phyloP scores from a whole-genome alignment of 37 sponge, comb jelly and placozoan genomes.

The Spongia lamella region DNA sequence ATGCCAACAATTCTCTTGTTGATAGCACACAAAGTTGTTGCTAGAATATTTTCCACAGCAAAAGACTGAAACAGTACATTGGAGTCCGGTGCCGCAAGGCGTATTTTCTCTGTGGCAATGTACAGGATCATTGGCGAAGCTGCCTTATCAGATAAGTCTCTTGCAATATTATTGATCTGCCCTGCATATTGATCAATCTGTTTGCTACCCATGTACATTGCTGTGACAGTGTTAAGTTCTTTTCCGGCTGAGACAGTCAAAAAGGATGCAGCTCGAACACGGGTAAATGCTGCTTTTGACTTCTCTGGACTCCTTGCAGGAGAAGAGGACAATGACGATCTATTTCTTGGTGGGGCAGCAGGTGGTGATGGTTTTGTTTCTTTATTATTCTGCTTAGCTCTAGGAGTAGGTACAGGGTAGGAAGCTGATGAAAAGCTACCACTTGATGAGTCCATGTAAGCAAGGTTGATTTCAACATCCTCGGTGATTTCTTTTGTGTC shows the following conservation, averaged over 20 bases:
- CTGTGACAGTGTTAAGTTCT: neutral
- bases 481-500: too few species aligned
- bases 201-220: slow-evolving; percentile 51
- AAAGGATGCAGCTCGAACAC: neutral
- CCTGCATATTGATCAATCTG: slow-evolving; percentile 40
- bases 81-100: slow-evolving; percentile 55
- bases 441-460: too few species aligned
- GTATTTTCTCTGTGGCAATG: slow-evolving; percentile 47
- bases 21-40: slow-evolving; percentile 41
- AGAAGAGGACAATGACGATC: neutral
- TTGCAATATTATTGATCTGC: slow-evolving; percentile 28
- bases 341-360: neutral
- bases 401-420: too few species aligned
- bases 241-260: neutral
- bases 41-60: slow-evolving; percentile 54
- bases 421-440: too few species aligned
- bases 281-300: neutral
- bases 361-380: neutral
- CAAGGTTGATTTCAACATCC: too few species aligned
- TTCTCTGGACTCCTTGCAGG: neutral
- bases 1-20: slow-evolving; percentile 66
- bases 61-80: slow-evolving; percentile 48
- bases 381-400: neutral
- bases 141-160: slow-evolving; percentile 18
- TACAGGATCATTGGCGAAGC: slow-evolving; percentile 42